Base-by-base conservation (phyloP, 2,113 vertebrate species). In the Pithys albifrons region DNA sequence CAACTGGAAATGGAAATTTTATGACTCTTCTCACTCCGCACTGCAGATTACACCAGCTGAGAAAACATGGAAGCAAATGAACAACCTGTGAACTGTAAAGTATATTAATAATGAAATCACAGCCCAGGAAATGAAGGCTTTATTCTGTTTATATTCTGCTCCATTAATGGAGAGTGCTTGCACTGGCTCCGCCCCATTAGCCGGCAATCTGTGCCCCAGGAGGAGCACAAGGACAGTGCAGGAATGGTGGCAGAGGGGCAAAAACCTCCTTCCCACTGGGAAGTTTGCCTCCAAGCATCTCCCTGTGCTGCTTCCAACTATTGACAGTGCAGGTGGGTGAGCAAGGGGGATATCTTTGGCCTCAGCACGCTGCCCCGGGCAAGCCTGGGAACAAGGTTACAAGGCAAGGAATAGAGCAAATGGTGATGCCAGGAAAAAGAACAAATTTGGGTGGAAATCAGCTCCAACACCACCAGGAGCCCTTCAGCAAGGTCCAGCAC, bases 61-160 rank as follows among this genome's bases (percentile, higher is more conserved):
- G 98, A 98, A 98, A 98, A 98, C 98, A 98, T 84, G 95, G 96
- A 97, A 66, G 90, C 97, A 97, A 97, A 97, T 97, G 97, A 98
- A 98, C 98, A 98, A 98, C 97, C 98, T 97, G 96, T 98, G 98
- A 98, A 98, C 98, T 98, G 98, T 98, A 98, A 98, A 98, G 98
- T 98, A 97, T 98, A 98, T 98, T 98, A 98, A 98, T 98, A 98
- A 98, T 98, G 98, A 98, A 98, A 97, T 97, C 97, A 97, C 97
- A 98, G 97, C 95, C 98, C 91, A 84, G 96, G 98, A 98, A 98
- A 98, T 98, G 97, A 98, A 98, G 97, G 97, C 98, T 98, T 98
- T 98, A 98, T 98, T 98, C 97, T 98, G 98, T 98, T 98, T 98
- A 98, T 97, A 98, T 98, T 98, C 98, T 98, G 97, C 97, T 97